Percentiles rank a stretch among this genome's conserved stretches.
phyloP scores from a whole-genome alignment of 1,140 invertebrate species.

The Camponotus pennsylvanicus region DNA sequence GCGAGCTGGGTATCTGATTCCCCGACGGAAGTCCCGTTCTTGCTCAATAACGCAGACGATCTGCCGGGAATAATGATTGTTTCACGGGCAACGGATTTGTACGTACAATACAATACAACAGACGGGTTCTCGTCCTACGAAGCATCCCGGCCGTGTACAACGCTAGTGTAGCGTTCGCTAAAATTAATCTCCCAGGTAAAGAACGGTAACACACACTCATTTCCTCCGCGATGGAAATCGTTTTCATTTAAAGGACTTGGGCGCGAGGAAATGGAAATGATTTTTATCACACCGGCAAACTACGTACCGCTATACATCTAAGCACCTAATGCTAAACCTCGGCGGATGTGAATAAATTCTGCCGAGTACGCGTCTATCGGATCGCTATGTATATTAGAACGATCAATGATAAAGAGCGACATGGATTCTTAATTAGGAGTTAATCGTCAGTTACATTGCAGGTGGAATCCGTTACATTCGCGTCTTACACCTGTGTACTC shows the following conservation, averaged over 20 bases:
- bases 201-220: slow-evolving; percentile 25
- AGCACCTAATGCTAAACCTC: slow-evolving; percentile 27
- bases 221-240: slow-evolving; percentile 45
- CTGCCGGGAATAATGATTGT: slow-evolving; percentile 75
- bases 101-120: slow-evolving; percentile 48
- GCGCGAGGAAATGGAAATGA: slow-evolving; percentile 34
- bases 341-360: slow-evolving; percentile 34
- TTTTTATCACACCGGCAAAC: slow-evolving; percentile 42
- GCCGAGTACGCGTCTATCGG: slow-evolving; percentile 10
- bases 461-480: slow-evolving; percentile 9
- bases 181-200: slow-evolving; percentile 37
- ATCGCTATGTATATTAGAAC: not conserved
- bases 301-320: not conserved
- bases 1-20: slow-evolving; percentile 75
- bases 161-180: not conserved
- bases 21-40: slow-evolving; percentile 79
- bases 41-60: slow-evolving; percentile 80
- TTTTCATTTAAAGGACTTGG: slow-evolving; percentile 21
- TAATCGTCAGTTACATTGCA: slow-evolving; percentile 30
- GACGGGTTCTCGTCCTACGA: not conserved
- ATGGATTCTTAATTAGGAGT: slow-evolving; percentile 46
- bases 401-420: slow-evolving; percentile 48
- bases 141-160: not conserved
- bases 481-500: slow-evolving; percentile 4
- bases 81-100: slow-evolving; percentile 37